These are phyloP conservation scores for Watsonalla binaria DNA, from an alignment of 2,888 invertebrate genomes.

Conservation along the genomic window DNA sequence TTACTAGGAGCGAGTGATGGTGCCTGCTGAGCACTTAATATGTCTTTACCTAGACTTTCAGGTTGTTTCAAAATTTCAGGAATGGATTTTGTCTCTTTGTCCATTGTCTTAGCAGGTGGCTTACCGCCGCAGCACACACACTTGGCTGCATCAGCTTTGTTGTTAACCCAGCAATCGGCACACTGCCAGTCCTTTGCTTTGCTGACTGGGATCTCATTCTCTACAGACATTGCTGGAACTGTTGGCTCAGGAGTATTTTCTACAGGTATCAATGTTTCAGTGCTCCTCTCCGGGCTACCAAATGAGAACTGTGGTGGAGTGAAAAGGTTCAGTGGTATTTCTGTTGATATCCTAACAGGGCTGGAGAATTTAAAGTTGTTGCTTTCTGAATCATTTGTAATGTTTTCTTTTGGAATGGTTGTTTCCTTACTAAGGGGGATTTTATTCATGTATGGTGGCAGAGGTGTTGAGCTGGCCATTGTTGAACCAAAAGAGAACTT, in stretches of 20 bases:
- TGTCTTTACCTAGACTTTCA: neutral
- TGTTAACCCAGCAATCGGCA: constrained; percentile 43
- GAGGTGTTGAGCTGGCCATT: constrained; percentile 4
- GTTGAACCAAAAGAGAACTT: constrained; percentile 41
- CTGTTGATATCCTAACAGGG: constrained; percentile 40
- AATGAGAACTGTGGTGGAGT: constrained; percentile 38
- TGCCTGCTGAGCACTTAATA: constrained; percentile 36
- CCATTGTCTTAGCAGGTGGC: constrained; percentile 11
- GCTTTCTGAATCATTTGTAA: no score
- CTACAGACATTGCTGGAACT: constrained; percentile 10
- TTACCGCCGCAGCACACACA: constrained; percentile 47
- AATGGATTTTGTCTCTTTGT: no score
- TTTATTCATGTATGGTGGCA: neutral
- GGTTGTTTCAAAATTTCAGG: no score
- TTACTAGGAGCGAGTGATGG: constrained; percentile 10
- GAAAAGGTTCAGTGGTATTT: constrained; percentile 14
- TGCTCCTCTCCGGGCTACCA: constrained; percentile 39
- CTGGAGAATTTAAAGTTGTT: constrained; percentile 42
- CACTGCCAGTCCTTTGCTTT: constrained; percentile 28
- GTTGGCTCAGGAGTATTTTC: constrained; percentile 9
- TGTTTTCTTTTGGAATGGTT: constrained; percentile 17
- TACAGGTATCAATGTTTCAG: constrained; percentile 26
- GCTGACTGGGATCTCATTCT: neutral
- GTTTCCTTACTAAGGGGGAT: constrained; percentile 18
- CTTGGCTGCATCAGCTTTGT: constrained; percentile 36